Evolutionary conservation across 2,113 vertebrate genomes (phyloP).

Genomic region (Megaceryle maxima): DNA sequence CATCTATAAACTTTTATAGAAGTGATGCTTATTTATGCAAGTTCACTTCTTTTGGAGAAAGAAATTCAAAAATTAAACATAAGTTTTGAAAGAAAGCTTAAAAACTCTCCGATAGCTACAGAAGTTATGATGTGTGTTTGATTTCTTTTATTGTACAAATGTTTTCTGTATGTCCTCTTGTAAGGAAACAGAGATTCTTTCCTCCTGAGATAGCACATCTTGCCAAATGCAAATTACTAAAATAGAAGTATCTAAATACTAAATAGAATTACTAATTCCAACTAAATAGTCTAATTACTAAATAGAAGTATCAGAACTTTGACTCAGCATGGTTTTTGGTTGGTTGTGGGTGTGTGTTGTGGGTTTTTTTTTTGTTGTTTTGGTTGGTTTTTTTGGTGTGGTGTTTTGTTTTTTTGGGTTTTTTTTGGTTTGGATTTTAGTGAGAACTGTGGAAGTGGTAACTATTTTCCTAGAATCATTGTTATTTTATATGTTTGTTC

Average conservation of each 20-base stretch:
- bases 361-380: no score
- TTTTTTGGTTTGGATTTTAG: neutral
- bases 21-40: neutral
- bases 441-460: neutral
- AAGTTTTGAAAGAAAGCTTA: neutral
- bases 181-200: neutral
- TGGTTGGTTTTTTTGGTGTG: no score
- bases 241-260: neutral
- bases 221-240: neutral
- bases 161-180: neutral
- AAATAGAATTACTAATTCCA: no score
- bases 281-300: neutral
- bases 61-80: neutral
- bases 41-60: neutral
- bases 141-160: neutral
- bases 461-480: neutral
- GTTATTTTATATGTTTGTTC: neutral
- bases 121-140: neutral
- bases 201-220: neutral
- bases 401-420: no score
- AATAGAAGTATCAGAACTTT: neutral
- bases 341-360: no score
- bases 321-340: neutral
- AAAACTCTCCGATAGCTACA: neutral
- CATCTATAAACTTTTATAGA: neutral